Evolutionary conservation across 2,797 vertebrate genomes (phyloP).

Genomic region (Poecilia velifera): DNA sequence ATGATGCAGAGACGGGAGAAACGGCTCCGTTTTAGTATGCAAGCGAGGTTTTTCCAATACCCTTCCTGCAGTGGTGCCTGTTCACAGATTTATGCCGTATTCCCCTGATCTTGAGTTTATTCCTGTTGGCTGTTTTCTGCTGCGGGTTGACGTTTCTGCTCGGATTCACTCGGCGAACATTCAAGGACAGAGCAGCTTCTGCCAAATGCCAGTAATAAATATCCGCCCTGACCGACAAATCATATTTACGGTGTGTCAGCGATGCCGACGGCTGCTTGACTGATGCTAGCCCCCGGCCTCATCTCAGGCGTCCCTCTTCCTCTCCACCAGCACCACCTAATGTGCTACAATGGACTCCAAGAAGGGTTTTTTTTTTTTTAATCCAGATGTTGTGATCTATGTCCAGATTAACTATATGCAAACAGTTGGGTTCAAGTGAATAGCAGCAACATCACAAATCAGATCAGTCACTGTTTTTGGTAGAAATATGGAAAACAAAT

Average conservation of each 20-base stretch:
- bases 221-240: slow-evolving; percentile 9
- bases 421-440: background rate
- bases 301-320: background rate
- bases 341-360: background rate
- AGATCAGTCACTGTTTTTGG: background rate
- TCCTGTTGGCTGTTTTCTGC: background rate
- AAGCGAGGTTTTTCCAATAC: slow-evolving; percentile 5
- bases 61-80: background rate
- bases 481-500: background rate
- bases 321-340: background rate
- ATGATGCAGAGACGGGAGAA: background rate
- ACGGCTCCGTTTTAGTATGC: background rate
- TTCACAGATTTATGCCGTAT: slow-evolving; percentile 10
- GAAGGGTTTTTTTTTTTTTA: background rate
- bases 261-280: background rate
- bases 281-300: slow-evolving; percentile 9
- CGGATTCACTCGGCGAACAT: slow-evolving; percentile 1
- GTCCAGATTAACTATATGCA: background rate
- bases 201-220: slow-evolving; percentile 7
- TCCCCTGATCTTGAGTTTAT: slow-evolving; percentile 13
- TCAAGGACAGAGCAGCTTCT: slow-evolving; percentile 4
- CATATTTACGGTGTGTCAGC: background rate
- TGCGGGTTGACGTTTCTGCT: slow-evolving; percentile 7
- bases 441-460: background rate
- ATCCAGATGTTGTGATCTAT: background rate